Conservation (phyloP, 2,797 vertebrate species). For the Tinamus major region DNA sequence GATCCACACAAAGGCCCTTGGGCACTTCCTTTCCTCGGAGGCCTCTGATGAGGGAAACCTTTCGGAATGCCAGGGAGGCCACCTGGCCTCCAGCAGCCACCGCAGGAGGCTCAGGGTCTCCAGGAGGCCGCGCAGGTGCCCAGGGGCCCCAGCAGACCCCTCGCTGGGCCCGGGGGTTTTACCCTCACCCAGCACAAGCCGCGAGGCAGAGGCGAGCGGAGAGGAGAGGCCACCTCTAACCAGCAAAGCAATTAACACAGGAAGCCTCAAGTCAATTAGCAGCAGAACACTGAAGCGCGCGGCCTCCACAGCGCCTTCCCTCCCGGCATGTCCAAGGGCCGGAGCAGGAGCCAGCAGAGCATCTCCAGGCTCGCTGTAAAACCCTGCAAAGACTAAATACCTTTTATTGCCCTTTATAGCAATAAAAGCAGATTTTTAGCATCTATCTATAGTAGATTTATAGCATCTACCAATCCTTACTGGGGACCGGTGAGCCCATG, state of each 20-base stretch:
- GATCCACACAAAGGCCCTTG: not conserved
- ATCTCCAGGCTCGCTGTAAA: no score
- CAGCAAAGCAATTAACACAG: not conserved
- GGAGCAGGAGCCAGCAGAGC: no score
- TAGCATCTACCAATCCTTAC: not conserved
- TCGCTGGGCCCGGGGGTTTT: not conserved
- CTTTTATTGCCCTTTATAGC: not conserved
- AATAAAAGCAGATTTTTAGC: no score
- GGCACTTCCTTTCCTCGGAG: not conserved
- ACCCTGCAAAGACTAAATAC: not conserved
- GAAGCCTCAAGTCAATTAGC: not conserved
- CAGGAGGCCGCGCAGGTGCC: no score
- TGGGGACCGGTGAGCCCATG: not conserved
- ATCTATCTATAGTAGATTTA: no score
- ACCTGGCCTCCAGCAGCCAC: not conserved
- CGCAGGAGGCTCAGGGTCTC: not conserved
- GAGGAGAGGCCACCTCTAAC: not conserved
- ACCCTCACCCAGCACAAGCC: not conserved
- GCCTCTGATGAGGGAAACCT: not conserved
- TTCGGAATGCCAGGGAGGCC: not conserved
- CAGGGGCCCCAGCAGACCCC: no score
- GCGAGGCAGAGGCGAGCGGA: rapidly evolving
- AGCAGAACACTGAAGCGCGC: not conserved
- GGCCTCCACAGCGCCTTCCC: not conserved
- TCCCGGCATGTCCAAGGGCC: not conserved